These are phyloP conservation scores for Gavialis gangeticus DNA, from an alignment of 2,113 vertebrate genomes.

Conservation along the genomic window DNA sequence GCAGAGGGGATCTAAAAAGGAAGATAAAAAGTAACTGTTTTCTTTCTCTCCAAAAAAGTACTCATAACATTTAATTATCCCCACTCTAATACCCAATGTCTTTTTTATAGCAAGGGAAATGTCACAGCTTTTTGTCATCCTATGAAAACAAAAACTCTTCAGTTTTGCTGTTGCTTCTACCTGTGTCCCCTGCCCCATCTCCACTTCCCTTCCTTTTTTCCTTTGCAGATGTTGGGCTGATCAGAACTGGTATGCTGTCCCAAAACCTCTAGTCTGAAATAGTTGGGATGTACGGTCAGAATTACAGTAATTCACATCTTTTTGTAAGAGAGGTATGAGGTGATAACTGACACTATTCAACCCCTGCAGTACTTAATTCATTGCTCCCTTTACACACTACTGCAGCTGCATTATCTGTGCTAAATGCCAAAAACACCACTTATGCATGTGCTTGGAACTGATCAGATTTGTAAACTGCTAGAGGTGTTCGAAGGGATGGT, in stretches of 20 bases:
- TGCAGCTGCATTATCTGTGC: neutral
- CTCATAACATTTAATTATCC: neutral
- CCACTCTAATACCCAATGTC: fast-evolving
- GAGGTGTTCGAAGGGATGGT: no score
- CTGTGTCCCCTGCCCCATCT: neutral
- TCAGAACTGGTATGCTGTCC: neutral
- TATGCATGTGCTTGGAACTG: no score
- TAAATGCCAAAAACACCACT: neutral
- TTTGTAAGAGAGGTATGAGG: neutral
- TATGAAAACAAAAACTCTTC: neutral
- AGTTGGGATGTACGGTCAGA: neutral
- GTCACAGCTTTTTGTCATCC: neutral
- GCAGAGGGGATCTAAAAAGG: no score
- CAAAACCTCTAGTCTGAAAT: neutral
- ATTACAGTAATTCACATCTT: neutral
- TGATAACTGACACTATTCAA: neutral
- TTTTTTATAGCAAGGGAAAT: neutral
- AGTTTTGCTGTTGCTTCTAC: neutral
- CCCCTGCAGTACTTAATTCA: neutral
- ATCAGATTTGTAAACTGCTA: no score
- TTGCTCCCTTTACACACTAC: neutral
- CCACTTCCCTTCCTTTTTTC: neutral
- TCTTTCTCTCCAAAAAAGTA: neutral
- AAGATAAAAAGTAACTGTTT: no score
- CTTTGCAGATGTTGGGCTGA: neutral